Evolutionary conservation across 23 tunicate species (phyloP), one percentile per base, ranked within the genome.

Genomic region (Styela plicata): DNA sequence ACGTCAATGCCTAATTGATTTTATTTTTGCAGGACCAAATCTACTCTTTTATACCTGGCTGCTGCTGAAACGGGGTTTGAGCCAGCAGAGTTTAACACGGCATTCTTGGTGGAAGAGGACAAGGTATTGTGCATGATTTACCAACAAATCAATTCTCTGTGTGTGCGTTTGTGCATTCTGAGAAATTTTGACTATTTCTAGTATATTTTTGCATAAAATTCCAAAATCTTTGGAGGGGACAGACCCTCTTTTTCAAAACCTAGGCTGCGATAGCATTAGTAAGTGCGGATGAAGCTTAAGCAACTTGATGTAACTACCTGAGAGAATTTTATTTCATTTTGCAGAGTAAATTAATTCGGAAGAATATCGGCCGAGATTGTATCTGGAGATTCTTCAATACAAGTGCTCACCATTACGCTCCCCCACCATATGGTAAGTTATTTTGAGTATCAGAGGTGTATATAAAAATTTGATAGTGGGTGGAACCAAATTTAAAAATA

Each of bases 1-100:
- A n/a, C n/a, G n/a, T n/a, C n/a, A n/a, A n/a, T n/a, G n/a, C n/a
- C n/a, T n/a, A n/a, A n/a, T 69, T 3, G 64, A 31, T 20, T 66
- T 80, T 10, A 22, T 83, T 26, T 20, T 74, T 13, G 3, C 26
- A 92, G 97, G 97, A 37, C 97, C 16, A 92, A 92, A 80, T 68
- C 97, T 16, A 37, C 90, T 33, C 67, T 92, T 25, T 66, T 92
- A 36, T 92, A 92, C 65, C 31, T 92, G 79, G 66, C 92, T 13
- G 86, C 75, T 30, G 97, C 97, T 2, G 97, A 92, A 37, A 83
- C 89, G 22, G 97, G 97, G 64, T 92, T 84, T 70, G 97, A 92
- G 66, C 82, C 86, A 17, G 97, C 97, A 16, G 64, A 63, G 62
- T 93, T 28, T 63, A 93, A 93, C 82, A 85, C 89, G 22, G 98